Evolutionary conservation across 23 tunicate species (phyloP).

Genomic region (Ciona savignyi): DNA sequence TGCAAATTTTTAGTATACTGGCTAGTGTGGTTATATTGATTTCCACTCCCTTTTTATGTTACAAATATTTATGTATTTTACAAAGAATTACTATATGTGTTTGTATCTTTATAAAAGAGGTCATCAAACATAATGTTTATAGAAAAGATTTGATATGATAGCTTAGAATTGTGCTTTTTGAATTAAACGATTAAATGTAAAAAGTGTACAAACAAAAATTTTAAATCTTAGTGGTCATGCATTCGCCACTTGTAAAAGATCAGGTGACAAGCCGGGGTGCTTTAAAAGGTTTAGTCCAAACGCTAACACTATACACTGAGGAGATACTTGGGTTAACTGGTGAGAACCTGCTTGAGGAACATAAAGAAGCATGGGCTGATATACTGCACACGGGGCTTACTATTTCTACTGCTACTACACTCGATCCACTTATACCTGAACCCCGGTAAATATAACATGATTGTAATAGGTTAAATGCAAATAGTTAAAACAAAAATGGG

Average conservation of each 20-base stretch:
- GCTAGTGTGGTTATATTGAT: too few species aligned
- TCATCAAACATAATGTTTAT: too few species aligned
- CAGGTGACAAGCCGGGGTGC: not conserved
- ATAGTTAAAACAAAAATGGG: not conserved
- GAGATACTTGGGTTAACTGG: constrained; percentile 18
- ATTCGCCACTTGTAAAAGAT: constrained; percentile 16
- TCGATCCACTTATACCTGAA: constrained; percentile 70
- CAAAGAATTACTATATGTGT: too few species aligned
- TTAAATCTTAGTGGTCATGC: constrained; percentile 42
- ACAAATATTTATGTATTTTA: too few species aligned
- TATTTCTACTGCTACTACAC: constrained; percentile 24
- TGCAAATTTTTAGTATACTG: too few species aligned
- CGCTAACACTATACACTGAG: constrained; percentile 15
- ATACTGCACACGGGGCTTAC: constrained; percentile 86
- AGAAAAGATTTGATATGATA: too few species aligned
- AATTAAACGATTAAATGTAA: not conserved
- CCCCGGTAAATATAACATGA: constrained; percentile 61
- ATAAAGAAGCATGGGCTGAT: constrained; percentile 84
- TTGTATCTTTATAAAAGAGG: too few species aligned
- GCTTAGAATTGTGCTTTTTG: too few species aligned
- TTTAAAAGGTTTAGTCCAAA: not conserved
- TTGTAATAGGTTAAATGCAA: not conserved
- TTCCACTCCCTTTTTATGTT: too few species aligned
- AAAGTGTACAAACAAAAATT: not conserved
- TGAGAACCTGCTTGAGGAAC: constrained; percentile 53